Evolutionary conservation across 2,113 vertebrate species (phyloP).

Genomic region (Actinemys pallida): DNA sequence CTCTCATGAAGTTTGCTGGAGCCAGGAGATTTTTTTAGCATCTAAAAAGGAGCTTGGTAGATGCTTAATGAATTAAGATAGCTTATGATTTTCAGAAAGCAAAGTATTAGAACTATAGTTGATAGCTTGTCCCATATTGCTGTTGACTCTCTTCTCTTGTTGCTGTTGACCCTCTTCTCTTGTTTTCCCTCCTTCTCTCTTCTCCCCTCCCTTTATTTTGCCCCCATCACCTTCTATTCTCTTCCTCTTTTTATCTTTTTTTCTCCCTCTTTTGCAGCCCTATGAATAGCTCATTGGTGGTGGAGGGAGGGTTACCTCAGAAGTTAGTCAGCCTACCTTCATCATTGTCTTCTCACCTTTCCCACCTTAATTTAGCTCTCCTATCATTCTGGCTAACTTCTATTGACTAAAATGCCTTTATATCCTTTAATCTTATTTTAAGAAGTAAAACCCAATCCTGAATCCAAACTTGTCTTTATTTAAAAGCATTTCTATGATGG

Average conservation of each 20-base stretch:
- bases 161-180: neutral
- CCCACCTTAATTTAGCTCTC: neutral
- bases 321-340: neutral
- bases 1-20: neutral
- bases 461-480: neutral
- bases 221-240: neutral
- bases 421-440: neutral
- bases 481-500: neutral
- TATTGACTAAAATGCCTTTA: neutral
- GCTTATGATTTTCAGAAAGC: constrained; percentile 58
- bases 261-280: neutral
- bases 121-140: neutral
- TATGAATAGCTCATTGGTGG: neutral
- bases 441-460: neutral
- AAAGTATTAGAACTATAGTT: constrained; percentile 39
- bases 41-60: constrained; percentile 35
- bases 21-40: constrained; percentile 15
- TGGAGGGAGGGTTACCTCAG: neutral
- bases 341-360: neutral
- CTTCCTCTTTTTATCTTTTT: neutral
- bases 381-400: neutral
- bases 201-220: constrained; percentile 5
- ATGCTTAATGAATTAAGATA: constrained; percentile 58
- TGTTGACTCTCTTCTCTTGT: constrained; percentile 4
- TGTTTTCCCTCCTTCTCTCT: neutral